Conservation (phyloP, 1,140 invertebrate genomes). For the Bradynema listronoti region DNA sequence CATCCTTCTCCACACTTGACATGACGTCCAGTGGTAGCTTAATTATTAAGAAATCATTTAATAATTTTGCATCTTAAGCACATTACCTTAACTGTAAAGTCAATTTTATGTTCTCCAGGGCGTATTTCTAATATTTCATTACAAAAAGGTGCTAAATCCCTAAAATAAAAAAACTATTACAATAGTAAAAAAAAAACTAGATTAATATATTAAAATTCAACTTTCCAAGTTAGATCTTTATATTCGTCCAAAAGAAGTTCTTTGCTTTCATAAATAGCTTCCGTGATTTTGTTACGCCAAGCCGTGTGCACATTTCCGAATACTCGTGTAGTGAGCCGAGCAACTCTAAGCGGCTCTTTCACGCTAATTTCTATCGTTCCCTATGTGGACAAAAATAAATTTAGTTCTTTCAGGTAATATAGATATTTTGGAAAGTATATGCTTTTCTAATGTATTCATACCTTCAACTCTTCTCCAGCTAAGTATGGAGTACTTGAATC, state of each 20-base stretch:
- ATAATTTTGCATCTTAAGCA: not conserved
- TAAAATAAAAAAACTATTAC: too few relatives aligned
- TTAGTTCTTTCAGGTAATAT: not conserved
- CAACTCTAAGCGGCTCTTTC: constrained; percentile 31
- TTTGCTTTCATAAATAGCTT: constrained; percentile 36
- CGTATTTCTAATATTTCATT: constrained; percentile 36
- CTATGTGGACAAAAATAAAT: constrained; percentile 20
- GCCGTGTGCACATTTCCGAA: constrained; percentile 40
- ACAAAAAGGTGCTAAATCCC: constrained; percentile 39
- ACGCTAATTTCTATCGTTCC: constrained; percentile 33
- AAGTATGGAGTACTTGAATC: too few relatives aligned
- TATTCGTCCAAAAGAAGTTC: constrained; percentile 49
- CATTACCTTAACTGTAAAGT: constrained; percentile 36
- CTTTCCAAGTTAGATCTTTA: constrained; percentile 39
- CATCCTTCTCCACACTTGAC: constrained; percentile 43
- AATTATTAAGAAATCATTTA: constrained; percentile 8
- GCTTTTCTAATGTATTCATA: too few relatives aligned
- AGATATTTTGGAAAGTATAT: too few relatives aligned
- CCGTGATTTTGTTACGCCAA: constrained; percentile 36
- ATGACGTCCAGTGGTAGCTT: constrained; percentile 46
- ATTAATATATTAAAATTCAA: not conserved
- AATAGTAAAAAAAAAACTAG: not conserved
- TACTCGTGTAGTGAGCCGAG: constrained; percentile 36
- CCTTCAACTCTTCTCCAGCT: constrained; percentile 16
- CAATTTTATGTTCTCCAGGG: constrained; percentile 38